A percentile compares a stretch with the other conserved stretches of the same genome.
Evolutionary conservation across 2,797 vertebrate genomes (phyloP).

Genomic region (Acanthiza pusilla): DNA sequence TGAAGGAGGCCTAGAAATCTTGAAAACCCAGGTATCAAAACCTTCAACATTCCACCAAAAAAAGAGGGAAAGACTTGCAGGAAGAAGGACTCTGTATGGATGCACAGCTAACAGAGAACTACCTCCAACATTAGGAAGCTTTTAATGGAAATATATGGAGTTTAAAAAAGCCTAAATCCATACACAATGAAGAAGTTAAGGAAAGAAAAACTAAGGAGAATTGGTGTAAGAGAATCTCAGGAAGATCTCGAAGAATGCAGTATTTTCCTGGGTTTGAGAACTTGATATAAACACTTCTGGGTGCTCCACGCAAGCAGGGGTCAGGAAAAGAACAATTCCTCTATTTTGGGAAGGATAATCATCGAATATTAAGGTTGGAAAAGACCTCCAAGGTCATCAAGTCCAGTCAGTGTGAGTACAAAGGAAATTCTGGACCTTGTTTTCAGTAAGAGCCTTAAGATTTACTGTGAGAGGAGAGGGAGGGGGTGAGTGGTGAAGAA

Average conservation of each 20-base stretch:
- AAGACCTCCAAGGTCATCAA: not conserved
- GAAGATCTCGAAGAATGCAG: not conserved
- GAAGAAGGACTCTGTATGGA: not conserved
- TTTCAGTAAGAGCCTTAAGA: not conserved
- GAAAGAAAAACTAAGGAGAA: not conserved
- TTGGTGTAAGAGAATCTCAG: not conserved
- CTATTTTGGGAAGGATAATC: not conserved
- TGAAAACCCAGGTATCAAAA: not conserved
- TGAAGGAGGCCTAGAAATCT: not conserved
- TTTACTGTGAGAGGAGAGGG: not conserved
- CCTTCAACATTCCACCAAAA: not conserved
- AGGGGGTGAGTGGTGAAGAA: not conserved
- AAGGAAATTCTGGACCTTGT: not conserved
- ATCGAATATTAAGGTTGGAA: not conserved
- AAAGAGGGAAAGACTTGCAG: not conserved
- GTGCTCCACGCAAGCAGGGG: not conserved
- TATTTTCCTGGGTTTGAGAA: not conserved
- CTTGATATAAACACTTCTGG: not conserved
- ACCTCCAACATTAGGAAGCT: not conserved
- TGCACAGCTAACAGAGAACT: not conserved
- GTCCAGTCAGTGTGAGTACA: not conserved
- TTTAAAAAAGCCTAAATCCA: not conserved
- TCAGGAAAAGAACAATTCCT: not conserved
- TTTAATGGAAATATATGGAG: rapidly evolving
- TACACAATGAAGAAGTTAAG: not conserved